phyloP scores from a whole-genome alignment of 2,797 vertebrate species.

The Acanthurus tractus region DNA sequence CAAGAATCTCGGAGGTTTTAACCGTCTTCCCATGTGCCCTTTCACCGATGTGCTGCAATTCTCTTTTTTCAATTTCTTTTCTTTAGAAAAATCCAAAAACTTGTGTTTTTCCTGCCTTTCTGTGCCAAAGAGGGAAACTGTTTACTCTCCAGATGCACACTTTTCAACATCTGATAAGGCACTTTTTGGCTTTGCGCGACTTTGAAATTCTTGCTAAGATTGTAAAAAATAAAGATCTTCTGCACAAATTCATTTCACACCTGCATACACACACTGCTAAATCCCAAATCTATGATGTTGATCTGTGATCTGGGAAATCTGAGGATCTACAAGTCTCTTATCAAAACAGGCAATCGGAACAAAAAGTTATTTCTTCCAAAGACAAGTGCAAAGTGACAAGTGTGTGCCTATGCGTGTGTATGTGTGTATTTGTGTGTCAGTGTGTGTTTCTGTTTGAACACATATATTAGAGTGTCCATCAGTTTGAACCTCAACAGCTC shows the following conservation, averaged over 20 bases:
- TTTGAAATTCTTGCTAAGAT: conserved; percentile 5
- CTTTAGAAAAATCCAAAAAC: conserved; percentile 22
- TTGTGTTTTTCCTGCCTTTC: conserved; percentile 11
- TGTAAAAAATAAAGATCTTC: not conserved
- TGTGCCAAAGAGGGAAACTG: not conserved
- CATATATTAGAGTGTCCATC: not conserved
- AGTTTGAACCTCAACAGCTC: conserved; percentile 49
- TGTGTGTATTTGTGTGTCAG: not conserved
- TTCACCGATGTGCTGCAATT: conserved; percentile 13
- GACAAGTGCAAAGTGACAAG: conserved; percentile 9
- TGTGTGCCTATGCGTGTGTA: not conserved
- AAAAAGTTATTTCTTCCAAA: conserved; percentile 35
- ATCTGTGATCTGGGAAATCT: conserved; percentile 41
- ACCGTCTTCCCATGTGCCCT: not conserved
- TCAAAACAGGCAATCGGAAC: conserved; percentile 24
- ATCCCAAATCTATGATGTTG: conserved; percentile 22
- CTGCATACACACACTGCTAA: conserved; percentile 8
- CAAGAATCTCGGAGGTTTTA: conserved; percentile 30
- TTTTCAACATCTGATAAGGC: conserved; percentile 12
- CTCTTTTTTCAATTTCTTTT: not conserved
- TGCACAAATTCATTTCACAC: conserved; percentile 38
- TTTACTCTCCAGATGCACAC: conserved; percentile 17
- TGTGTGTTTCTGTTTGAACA: conserved; percentile 18
- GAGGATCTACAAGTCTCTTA: conserved; percentile 44
- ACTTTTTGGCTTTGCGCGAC: conserved; percentile 8